A percentile compares a stretch with the other conserved stretches of the same genome.
These are phyloP conservation scores for Amphilophus citrinellus DNA, from an alignment of 2,113 vertebrate species.

Conservation along the genomic window DNA sequence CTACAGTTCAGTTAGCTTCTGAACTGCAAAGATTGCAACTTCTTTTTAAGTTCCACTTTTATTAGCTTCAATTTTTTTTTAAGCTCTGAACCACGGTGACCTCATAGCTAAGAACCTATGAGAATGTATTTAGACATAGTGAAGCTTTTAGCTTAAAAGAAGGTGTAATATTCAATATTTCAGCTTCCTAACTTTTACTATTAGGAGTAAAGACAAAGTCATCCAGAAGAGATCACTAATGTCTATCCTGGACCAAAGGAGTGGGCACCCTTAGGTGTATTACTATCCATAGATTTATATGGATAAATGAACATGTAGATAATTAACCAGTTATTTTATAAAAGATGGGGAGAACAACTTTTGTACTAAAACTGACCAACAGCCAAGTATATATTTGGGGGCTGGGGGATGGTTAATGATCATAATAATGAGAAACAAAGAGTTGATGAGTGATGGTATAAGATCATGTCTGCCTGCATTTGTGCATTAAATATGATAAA, in stretches of 20 bases:
- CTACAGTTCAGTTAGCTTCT: too few species aligned
- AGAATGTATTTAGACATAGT: not conserved
- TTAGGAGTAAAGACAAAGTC: not conserved
- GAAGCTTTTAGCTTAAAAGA: not conserved
- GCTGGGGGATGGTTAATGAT: too few species aligned
- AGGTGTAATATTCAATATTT: not conserved
- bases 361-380: too few species aligned
- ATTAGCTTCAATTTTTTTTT: not conserved
- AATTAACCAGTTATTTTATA: too few species aligned
- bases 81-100: not conserved
- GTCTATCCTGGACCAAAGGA: not conserved
- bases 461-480: too few species aligned
- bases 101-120: not conserved
- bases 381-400: too few species aligned
- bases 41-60: too few species aligned
- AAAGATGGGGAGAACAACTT: too few species aligned
- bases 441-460: too few species aligned
- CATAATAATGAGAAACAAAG: too few species aligned
- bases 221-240: not conserved
- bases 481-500: not conserved
- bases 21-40: too few species aligned
- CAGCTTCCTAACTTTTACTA: not conserved
- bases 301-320: too few species aligned
- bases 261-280: accelerated
- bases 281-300: not conserved